Evolutionary conservation across 2,113 vertebrate genomes (phyloP).

Genomic region (Glareola pratincola): DNA sequence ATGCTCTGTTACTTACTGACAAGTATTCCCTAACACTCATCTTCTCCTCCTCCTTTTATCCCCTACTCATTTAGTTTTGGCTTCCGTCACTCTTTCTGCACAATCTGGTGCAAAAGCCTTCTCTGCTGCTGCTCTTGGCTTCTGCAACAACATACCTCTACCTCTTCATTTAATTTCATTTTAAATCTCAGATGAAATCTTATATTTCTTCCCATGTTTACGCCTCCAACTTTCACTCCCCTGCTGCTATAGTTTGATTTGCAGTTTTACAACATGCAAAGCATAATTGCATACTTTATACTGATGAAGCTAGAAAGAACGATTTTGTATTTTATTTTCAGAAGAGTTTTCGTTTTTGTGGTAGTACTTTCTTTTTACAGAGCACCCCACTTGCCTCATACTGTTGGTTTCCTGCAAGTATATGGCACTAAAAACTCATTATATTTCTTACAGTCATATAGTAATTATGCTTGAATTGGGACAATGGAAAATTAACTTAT

Average conservation of each 20-base stretch:
- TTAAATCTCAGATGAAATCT: background rate
- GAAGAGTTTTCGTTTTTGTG: background rate
- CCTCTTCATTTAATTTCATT: background rate
- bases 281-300: background rate
- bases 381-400: background rate
- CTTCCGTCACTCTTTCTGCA: background rate
- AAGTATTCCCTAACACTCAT: background rate
- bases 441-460: slow-evolving; percentile 6
- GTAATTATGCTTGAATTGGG: background rate
- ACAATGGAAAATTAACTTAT: background rate
- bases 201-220: background rate
- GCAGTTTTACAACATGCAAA: background rate
- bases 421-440: background rate
- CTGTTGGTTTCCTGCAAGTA: background rate
- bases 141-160: background rate
- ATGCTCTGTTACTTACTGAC: background rate
- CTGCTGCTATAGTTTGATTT: background rate
- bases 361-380: background rate
- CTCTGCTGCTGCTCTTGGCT: background rate
- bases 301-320: background rate
- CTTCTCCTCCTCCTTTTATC: background rate
- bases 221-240: background rate
- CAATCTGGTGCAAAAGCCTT: background rate
- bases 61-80: background rate
- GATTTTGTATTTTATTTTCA: background rate